Conservation (phyloP, 2,113 vertebrate genomes). For the Daboia siamensis region DNA sequence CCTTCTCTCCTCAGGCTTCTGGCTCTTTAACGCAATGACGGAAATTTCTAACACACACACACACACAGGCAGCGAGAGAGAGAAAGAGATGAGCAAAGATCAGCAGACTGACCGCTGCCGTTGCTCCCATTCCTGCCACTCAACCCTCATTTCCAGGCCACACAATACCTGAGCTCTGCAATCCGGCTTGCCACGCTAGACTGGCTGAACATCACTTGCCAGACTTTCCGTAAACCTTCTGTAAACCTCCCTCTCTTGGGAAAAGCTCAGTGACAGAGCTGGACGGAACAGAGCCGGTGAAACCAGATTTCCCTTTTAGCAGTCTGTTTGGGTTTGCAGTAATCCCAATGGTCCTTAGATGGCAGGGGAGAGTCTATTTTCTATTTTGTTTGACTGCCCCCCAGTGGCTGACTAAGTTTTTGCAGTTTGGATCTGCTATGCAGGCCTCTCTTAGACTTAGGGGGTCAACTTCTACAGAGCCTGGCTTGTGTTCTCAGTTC, state of each 20-base stretch:
- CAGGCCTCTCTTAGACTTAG: not conserved
- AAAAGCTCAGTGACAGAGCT: not conserved
- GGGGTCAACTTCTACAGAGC: not conserved
- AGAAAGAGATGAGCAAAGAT: constrained; percentile 4
- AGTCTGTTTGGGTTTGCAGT: not conserved
- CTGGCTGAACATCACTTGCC: not conserved
- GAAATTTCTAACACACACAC: not conserved
- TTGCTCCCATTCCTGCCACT: not conserved
- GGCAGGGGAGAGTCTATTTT: not conserved
- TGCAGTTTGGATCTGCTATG: not conserved
- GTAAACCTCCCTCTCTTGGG: not conserved
- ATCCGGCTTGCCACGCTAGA: no score
- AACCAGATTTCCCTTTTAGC: not conserved
- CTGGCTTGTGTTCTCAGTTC: not conserved
- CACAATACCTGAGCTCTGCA: not conserved
- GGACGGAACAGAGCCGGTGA: not conserved
- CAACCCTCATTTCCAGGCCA: not conserved
- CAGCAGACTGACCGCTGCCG: not conserved
- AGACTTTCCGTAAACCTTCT: no score
- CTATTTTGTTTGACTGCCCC: not conserved
- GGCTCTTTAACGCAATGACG: not conserved
- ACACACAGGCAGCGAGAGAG: not conserved
- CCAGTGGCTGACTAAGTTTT: not conserved
- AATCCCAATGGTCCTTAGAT: not conserved
- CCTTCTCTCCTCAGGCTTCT: not conserved